A percentile compares a stretch with the other conserved stretches of the same genome.
phyloP scores from a whole-genome alignment of 2,113 vertebrate species.

The Cygnus atratus region DNA sequence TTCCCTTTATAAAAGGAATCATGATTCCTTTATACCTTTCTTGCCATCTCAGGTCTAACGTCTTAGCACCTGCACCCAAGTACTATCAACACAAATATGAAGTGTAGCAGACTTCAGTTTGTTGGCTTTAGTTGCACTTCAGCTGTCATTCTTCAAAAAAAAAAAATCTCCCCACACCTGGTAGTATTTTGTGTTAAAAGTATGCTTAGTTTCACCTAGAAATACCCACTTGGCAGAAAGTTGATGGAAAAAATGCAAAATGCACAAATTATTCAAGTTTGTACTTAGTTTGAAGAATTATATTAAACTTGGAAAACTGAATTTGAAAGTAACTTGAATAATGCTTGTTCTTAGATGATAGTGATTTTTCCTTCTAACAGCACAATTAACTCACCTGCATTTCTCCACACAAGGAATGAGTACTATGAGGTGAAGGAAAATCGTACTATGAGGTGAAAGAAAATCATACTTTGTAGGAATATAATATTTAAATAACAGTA shows the following conservation, averaged over 20 bases:
- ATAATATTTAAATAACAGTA: no score
- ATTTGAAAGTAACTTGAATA: not conserved
- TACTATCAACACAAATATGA: rapidly evolving
- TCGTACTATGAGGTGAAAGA: not conserved
- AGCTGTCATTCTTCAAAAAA: not conserved
- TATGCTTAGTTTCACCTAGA: rapidly evolving
- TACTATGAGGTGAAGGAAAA: not conserved
- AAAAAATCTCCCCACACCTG: rapidly evolving
- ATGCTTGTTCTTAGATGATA: not conserved
- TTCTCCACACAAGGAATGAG: not conserved
- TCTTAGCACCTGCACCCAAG: rapidly evolving
- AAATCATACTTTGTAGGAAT: not conserved
- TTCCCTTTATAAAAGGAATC: no score
- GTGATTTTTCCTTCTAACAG: not conserved
- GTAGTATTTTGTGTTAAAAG: no score
- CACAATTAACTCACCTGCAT: not conserved
- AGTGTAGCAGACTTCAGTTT: not conserved
- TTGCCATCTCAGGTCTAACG: not conserved
- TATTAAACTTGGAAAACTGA: not conserved
- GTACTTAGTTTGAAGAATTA: not conserved
- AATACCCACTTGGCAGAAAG: not conserved
- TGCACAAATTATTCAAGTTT: not conserved
- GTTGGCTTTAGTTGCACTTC: not conserved
- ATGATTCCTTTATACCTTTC: no score
- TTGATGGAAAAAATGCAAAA: not conserved